Base-by-base conservation (phyloP, 2,888 invertebrate species). In the Cryptocephalus primarius region DNA sequence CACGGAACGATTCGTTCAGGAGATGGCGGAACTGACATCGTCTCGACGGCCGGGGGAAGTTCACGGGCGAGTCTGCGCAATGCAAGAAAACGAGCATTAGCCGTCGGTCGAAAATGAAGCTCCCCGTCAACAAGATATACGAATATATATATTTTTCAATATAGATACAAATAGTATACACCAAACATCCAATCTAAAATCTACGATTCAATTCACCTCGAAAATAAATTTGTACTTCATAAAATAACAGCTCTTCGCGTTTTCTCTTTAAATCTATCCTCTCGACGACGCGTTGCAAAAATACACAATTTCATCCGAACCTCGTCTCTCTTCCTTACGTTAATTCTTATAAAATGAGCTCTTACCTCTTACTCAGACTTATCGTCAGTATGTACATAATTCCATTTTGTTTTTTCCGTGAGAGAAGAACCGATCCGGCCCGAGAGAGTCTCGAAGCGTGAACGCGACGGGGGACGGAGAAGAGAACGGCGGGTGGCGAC, bases 101-200 rank as follows among this genome's bases (percentile, higher is more conserved):
- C 22, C 3, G 6, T 22, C 22, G 3, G 22, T 2, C 6, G 6
- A 6, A 6, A 22, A 4, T 22, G 6, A 22, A 22, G 6, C 22
- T 22, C 22, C 3, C 36, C 2, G 4, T 57, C 55, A 58, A 60
- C 57, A 57, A 57, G 54, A 57, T 55, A 61, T 62, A 61, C 58
- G 60, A 62, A 62, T 61, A 60, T 62, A 60, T 22, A 4, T 22
- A 22, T 22, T 22, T 22, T 64, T 62, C 61, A 57, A 60, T 63
- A 63, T 62, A 60, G 62, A 63, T 66, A 67, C 66, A 67, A 63
- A 64, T 66, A 67, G 65, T 67, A 64, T 67, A 67, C 67, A 66
- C 64, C 65, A 66, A 67, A 67, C 67, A 68, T 67, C 62, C 66
- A 66, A 60, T 61, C 64, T 63, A 22, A 22, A 65, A 56, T 57